Evolutionary conservation across 2,888 invertebrate species (phyloP).

Genomic region (Alcis repandata): DNA sequence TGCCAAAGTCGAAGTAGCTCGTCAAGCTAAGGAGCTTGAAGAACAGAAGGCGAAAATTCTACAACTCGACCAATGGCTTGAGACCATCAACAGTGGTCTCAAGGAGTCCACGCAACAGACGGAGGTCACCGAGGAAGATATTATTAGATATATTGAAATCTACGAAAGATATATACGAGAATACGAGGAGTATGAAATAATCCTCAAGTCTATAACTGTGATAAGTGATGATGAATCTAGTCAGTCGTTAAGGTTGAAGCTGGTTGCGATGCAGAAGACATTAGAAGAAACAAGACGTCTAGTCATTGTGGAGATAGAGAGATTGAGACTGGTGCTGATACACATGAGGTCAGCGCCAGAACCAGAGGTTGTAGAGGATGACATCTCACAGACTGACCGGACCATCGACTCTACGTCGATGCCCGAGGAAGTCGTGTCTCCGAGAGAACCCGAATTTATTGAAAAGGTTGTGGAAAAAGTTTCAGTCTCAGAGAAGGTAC

Average conservation of each 20-base stretch:
- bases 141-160: constrained; percentile 79
- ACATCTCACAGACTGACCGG: constrained; percentile 85
- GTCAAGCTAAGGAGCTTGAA: constrained; percentile 72
- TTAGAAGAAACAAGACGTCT: constrained; percentile 88
- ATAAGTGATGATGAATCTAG: constrained; percentile 81
- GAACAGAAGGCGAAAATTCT: constrained; percentile 74
- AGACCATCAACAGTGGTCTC: constrained; percentile 80
- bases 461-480: constrained; percentile 52
- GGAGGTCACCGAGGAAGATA: constrained; percentile 74
- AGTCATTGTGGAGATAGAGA: constrained; percentile 87
- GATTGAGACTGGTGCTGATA: constrained; percentile 79
- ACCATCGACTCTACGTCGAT: constrained; percentile 90
- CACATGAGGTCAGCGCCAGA: constrained; percentile 72
- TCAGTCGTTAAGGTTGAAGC: constrained; percentile 84
- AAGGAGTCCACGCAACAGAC: constrained; percentile 75
- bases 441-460: constrained; percentile 61
- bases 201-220: constrained; percentile 78
- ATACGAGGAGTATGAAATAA: constrained; percentile 79
- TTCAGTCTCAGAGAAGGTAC: constrained; percentile 52
- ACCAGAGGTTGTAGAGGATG: constrained; percentile 77
- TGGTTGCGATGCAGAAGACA: constrained; percentile 84
- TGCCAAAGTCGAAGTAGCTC: constrained; percentile 76
- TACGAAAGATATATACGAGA: constrained; percentile 80
- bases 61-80: constrained; percentile 83
- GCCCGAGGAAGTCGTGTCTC: constrained; percentile 89